A percentile compares a stretch with the other conserved stretches of the same genome.
These are phyloP conservation scores for Argynnis bischoffii DNA, from an alignment of 2,888 invertebrate genomes.

Conservation along the genomic window DNA sequence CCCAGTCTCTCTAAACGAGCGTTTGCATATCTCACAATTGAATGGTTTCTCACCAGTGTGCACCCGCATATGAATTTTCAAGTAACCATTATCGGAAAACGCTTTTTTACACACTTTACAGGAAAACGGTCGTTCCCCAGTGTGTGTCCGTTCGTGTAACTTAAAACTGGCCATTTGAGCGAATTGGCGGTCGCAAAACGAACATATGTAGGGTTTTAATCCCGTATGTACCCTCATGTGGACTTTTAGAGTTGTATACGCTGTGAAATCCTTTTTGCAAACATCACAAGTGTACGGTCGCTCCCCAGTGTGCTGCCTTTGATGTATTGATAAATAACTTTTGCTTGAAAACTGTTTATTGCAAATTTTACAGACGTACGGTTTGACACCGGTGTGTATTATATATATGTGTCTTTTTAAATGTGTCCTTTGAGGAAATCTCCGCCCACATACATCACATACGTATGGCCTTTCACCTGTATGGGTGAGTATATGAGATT, in stretches of 20 bases:
- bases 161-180: constrained; percentile 74
- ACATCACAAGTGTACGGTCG: constrained; percentile 67
- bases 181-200: constrained; percentile 65
- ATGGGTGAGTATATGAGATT: constrained; percentile 69
- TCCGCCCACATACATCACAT: constrained; percentile 66
- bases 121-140: constrained; percentile 64
- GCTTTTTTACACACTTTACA: constrained; percentile 71
- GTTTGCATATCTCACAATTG: constrained; percentile 63
- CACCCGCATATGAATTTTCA: constrained; percentile 72
- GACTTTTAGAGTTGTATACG: constrained; percentile 70
- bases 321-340: constrained; percentile 70
- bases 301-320: constrained; percentile 67
- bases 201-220: constrained; percentile 66
- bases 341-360: constrained; percentile 71
- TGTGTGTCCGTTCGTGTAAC: constrained; percentile 68
- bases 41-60: constrained; percentile 72
- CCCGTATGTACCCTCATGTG: constrained; percentile 74
- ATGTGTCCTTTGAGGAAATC: constrained; percentile 70
- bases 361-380: constrained; percentile 62
- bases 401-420: constrained; percentile 69
- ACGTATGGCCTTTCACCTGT: constrained; percentile 70
- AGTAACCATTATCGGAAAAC: constrained; percentile 71
- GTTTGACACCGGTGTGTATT: constrained; percentile 66
- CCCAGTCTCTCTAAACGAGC: constrained; percentile 65
- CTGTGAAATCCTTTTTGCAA: constrained; percentile 70